Evolutionary conservation across 2,113 vertebrate genomes (phyloP).

Genomic region (Prinia subflava): DNA sequence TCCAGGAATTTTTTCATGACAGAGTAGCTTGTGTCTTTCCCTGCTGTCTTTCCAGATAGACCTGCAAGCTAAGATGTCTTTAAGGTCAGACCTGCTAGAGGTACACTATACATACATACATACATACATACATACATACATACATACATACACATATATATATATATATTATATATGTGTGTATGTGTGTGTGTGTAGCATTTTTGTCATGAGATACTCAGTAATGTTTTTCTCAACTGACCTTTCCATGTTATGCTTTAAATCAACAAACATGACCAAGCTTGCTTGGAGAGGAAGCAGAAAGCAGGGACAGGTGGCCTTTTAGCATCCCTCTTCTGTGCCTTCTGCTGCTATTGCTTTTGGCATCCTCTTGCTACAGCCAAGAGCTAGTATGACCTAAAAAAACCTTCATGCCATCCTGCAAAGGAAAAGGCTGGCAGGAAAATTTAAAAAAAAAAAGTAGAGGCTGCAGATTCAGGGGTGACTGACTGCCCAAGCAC

Average conservation of each 20-base stretch:
- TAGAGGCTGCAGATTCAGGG: not conserved
- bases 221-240: not conserved
- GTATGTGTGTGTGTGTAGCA: not conserved
- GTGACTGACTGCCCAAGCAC: not conserved
- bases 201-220: not conserved
- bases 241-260: not conserved
- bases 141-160: too few relatives aligned
- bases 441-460: not conserved
- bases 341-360: constrained; percentile 33
- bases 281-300: not conserved
- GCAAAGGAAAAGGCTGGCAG: not conserved
- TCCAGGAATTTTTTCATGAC: not conserved
- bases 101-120: not conserved
- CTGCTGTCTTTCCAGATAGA: not conserved
- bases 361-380: not conserved
- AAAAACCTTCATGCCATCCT: not conserved
- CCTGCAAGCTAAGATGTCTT: not conserved
- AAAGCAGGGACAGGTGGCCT: constrained; percentile 4
- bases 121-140: not conserved
- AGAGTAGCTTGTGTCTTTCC: not conserved
- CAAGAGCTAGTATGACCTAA: not conserved
- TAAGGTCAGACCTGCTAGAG: not conserved
- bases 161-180: rapidly evolving
- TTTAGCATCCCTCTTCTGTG: not conserved
- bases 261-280: not conserved